Conservation (phyloP, 2,888 invertebrate genomes). For the Coelinius sp. region DNA sequence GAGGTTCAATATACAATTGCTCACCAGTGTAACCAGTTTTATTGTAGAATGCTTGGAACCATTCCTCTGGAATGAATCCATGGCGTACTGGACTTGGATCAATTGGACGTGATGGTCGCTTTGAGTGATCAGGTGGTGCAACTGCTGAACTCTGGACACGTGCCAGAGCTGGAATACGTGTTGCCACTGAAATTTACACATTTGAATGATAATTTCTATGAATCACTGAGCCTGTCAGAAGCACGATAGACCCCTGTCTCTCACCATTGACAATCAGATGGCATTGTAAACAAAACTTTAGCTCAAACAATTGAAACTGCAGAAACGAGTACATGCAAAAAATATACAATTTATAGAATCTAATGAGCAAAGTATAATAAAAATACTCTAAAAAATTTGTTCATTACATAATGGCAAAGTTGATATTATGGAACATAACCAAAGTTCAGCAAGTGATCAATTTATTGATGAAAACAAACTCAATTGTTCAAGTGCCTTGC, state of each 20-base stretch:
- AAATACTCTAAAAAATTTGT: constrained; percentile 17
- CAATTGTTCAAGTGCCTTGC: neutral
- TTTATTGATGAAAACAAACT: neutral
- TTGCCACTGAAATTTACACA: constrained; percentile 46
- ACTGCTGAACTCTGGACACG: constrained; percentile 50
- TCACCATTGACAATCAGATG: constrained; percentile 7
- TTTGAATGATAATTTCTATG: neutral
- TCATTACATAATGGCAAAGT: constrained; percentile 57
- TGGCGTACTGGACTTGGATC: constrained; percentile 86
- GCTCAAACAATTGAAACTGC: neutral
- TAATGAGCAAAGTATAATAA: neutral
- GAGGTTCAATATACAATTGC: neutral
- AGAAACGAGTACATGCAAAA: neutral
- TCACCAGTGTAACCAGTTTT: constrained; percentile 87
- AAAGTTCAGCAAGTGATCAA: constrained; percentile 12
- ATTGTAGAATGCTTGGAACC: constrained; percentile 95
- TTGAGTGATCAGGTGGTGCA: constrained; percentile 35
- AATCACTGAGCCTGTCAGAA: neutral
- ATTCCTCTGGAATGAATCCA: constrained; percentile 94
- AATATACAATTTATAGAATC: neutral
- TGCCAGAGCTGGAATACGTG: constrained; percentile 51
- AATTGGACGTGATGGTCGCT: constrained; percentile 73
- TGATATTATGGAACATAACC: constrained; percentile 40
- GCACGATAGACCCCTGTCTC: neutral
- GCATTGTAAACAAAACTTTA: constrained; percentile 16